Percentiles rank a stretch among this genome's conserved stretches.
Evolutionary conservation across 2,113 vertebrate species (phyloP).

Genomic region (Holacanthus passer): DNA sequence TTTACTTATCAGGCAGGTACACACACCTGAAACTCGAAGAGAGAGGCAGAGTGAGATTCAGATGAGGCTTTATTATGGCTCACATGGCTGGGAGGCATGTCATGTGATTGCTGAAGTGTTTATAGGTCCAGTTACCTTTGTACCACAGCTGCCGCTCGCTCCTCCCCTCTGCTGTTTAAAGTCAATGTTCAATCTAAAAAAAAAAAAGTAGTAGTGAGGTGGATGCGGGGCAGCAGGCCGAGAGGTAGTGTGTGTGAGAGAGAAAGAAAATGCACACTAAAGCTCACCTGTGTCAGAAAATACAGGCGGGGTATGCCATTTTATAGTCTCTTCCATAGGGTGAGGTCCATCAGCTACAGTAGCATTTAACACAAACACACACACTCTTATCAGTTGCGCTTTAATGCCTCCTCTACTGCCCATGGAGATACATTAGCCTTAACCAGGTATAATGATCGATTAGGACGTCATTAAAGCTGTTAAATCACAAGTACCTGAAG

Average conservation of each 20-base stretch:
- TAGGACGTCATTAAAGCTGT: not conserved
- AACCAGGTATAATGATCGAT: not conserved
- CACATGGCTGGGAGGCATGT: not conserved
- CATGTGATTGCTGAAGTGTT: not conserved
- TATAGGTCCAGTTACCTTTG: slow-evolving; percentile 11
- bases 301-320: not conserved
- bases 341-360: slow-evolving; percentile 35
- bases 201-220: not conserved
- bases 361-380: not conserved
- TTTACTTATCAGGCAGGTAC: slow-evolving; percentile 12
- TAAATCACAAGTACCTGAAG: not conserved
- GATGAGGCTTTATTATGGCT: not conserved
- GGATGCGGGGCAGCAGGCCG: not conserved
- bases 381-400: slow-evolving; percentile 19
- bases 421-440: accelerated
- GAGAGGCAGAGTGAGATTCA: not conserved
- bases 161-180: not conserved
- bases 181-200: not conserved
- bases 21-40: not conserved
- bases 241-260: not conserved
- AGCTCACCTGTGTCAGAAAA: not conserved
- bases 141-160: not conserved
- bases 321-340: not conserved
- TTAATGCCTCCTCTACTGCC: slow-evolving; percentile 15
- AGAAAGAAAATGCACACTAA: no score